These are phyloP conservation scores for Drosophila tani DNA, from an alignment of 1,140 invertebrate species.

Conservation along the genomic window DNA sequence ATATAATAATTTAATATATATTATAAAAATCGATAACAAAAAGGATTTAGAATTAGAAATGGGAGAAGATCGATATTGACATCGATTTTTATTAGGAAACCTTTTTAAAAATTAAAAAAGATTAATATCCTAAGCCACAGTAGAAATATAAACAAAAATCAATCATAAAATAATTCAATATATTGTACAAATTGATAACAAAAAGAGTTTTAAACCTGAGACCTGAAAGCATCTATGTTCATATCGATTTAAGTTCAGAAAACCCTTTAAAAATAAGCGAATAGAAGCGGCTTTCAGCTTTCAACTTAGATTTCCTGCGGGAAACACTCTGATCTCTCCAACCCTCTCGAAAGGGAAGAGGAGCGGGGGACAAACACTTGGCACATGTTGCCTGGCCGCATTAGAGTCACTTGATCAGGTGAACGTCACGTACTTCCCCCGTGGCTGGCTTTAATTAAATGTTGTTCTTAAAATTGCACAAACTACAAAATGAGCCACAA, in stretches of 20 bases:
- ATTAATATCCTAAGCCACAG: no score
- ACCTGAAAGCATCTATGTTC: rapidly evolving
- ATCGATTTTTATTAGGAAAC: no score
- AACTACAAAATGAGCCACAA: constrained; percentile 79
- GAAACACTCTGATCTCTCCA: background rate
- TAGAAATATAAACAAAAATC: no score
- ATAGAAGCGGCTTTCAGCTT: background rate
- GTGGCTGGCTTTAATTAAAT: constrained; percentile 71
- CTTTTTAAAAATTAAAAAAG: no score
- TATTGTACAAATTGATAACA: no score
- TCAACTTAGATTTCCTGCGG: background rate
- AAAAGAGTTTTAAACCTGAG: no score
- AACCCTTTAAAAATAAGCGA: background rate
- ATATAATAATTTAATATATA: no score
- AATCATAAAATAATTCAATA: no score
- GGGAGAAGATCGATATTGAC: no score
- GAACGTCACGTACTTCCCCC: constrained; percentile 58
- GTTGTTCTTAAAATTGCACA: constrained; percentile 77
- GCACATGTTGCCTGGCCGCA: constrained; percentile 29
- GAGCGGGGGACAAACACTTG: constrained; percentile 13
- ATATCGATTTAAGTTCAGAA: no score
- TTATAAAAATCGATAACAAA: no score
- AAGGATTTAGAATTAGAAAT: no score
- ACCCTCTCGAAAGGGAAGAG: constrained; percentile 4
- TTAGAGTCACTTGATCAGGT: constrained; percentile 53